These are phyloP conservation scores for Helicolenus hilgendorfi DNA, from an alignment of 2,797 vertebrate genomes.

Conservation along the genomic window DNA sequence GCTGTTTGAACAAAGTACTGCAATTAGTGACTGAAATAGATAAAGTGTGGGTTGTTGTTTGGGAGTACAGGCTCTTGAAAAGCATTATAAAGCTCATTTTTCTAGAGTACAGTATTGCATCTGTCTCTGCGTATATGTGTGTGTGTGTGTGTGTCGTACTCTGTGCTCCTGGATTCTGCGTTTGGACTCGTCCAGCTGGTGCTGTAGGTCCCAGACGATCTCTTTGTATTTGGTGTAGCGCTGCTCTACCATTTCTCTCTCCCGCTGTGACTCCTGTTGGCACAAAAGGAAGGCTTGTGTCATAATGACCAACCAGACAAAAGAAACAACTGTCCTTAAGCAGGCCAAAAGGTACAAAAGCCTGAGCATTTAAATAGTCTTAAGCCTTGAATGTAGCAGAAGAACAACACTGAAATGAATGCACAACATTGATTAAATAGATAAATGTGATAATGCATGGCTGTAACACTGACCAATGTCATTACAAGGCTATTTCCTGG, in stretches of 20 bases:
- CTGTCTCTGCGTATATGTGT: background rate
- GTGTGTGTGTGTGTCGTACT: constrained; percentile 78
- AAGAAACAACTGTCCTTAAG: background rate
- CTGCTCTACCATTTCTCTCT: constrained; percentile 89
- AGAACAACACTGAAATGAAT: background rate
- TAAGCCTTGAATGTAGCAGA: background rate
- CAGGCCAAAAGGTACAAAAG: background rate
- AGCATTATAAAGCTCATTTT: constrained; percentile 37
- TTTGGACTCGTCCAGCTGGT: constrained; percentile 92
- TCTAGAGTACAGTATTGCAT: background rate
- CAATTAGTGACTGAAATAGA: constrained; percentile 73
- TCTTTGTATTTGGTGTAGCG: constrained; percentile 92
- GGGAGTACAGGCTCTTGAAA: constrained; percentile 24
- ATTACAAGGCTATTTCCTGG: too few relatives aligned
- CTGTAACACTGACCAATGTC: too few relatives aligned
- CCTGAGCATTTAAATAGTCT: background rate
- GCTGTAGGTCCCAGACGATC: constrained; percentile 91
- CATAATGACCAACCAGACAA: background rate
- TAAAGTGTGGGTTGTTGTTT: constrained; percentile 66
- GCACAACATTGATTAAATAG: background rate
- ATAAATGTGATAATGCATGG: background rate
- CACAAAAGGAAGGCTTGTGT: constrained; percentile 18
- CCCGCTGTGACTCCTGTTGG: constrained; percentile 90
- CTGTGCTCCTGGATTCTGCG: constrained; percentile 88
- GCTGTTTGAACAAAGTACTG: constrained; percentile 60